Conservation (phyloP, 2,113 vertebrate species). For the Sylvilagus bachmani region DNA sequence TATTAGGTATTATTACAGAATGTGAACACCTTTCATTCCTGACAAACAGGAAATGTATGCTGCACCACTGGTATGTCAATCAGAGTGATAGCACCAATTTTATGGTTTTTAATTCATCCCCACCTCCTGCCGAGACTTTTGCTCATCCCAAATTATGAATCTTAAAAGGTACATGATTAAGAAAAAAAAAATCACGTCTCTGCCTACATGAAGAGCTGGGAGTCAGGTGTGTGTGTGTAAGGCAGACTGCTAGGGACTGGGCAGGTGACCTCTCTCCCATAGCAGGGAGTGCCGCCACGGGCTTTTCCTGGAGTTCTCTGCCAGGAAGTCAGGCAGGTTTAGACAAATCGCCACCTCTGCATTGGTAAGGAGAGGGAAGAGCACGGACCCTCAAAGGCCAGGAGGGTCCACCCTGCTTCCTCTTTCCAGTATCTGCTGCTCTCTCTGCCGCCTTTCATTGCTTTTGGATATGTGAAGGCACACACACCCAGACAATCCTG, state of each 20-base stretch:
- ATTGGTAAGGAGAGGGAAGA: not conserved
- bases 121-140: constrained; percentile 91
- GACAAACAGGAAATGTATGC: constrained; percentile 92
- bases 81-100: constrained; percentile 91
- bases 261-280: not conserved
- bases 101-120: constrained; percentile 91
- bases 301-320: constrained; percentile 3
- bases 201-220: constrained; percentile 72
- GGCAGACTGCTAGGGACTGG: not conserved
- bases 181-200: constrained; percentile 86
- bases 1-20: constrained; percentile 89
- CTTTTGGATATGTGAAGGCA: constrained; percentile 38
- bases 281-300: not conserved
- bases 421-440: constrained; percentile 58
- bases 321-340: not conserved
- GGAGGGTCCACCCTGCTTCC: not conserved
- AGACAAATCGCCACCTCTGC: constrained; percentile 26
- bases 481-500: not conserved
- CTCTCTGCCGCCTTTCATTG: constrained; percentile 23
- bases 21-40: constrained; percentile 88
- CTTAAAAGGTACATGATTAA: constrained; percentile 90
- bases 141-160: constrained; percentile 93
- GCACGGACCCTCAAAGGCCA: constrained; percentile 34
- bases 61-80: constrained; percentile 89
- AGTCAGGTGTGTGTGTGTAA: constrained; percentile 48